A percentile compares a stretch with the other conserved stretches of the same genome.
Conservation (phyloP, 2,888 invertebrate species). For the Antheraea assamensis region DNA sequence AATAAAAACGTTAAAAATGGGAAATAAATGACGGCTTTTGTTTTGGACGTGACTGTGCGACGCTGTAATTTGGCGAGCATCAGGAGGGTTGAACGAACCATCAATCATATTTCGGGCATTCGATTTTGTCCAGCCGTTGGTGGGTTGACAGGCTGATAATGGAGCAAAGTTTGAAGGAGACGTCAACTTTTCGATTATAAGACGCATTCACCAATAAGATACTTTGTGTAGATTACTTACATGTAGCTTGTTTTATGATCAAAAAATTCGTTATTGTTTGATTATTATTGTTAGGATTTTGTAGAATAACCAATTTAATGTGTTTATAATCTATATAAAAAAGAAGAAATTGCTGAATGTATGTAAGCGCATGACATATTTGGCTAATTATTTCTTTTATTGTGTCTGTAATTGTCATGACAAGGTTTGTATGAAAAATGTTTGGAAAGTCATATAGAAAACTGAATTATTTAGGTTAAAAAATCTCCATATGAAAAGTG, state of each 20-base stretch:
- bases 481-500: no score
- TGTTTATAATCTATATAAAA: no score
- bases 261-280: background rate
- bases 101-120: constrained; percentile 63
- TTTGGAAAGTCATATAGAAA: no score
- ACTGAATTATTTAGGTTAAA: no score
- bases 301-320: no score
- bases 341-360: no score
- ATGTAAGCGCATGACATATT: no score
- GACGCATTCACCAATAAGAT: background rate
- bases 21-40: constrained; percentile 41
- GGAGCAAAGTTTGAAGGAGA: constrained; percentile 39
- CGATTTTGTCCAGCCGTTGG: constrained; percentile 47
- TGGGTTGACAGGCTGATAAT: constrained; percentile 37
- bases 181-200: constrained; percentile 16
- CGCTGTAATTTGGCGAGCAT: constrained; percentile 41
- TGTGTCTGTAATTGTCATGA: no score
- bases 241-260: background rate
- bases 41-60: constrained; percentile 35
- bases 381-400: no score
- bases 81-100: constrained; percentile 37
- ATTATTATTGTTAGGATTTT: background rate
- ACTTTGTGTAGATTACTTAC: background rate
- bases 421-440: no score
- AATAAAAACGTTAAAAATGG: constrained; percentile 22